Evolutionary conservation across 2,888 invertebrate genomes (phyloP), one percentile per base, ranked within the genome.

Genomic region (Clivina fossor): DNA sequence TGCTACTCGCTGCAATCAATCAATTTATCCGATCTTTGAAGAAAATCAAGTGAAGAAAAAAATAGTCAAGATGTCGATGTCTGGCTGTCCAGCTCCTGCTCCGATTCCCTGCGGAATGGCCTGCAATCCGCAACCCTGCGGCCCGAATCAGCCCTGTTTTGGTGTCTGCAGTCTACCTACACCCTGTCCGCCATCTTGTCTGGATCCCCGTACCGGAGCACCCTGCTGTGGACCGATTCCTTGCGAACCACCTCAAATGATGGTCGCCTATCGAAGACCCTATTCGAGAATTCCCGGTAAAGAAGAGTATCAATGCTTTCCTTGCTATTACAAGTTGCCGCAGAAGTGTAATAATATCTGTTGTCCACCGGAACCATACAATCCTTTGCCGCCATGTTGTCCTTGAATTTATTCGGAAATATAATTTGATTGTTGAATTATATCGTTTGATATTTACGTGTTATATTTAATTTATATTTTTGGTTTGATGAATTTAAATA

Each of bases 211-310:
- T 15, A 19, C 24, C 13, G 11, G 26, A 53, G 74, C 78, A 51
- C 78, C 78, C 30, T 73, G 44, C 35, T 47, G 47, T 22, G 35
- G 37, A 18, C 38, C 38, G 0, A 20, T 46, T 13, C 47, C 55
- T 2, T 55, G 46, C 38, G 55, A 55, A 40, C 55, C 55, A 1
- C 55, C 55, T 37, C 55, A 53, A 35, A 79, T 80, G 59, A 78
- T 80, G 69, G 78, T 81, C 41, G 77, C 80, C 60, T 74, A 80
- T 13, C 74, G 71, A 44, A 65, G 68, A 58, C 70, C 72, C 41
- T 73, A 73, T 53, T 66, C 66, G n/a, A 67, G 66, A 24, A 65
- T 70, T 50, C 63, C 64, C 1, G 68, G 72, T 15, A 55, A 55
- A 22, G 55, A 55, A 22, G 68, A 71, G 62, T 78, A 78, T 61